Evolutionary conservation across 1,140 invertebrate species (phyloP), one percentile per base, ranked within the genome.

Genomic region (Drosophila truncata): DNA sequence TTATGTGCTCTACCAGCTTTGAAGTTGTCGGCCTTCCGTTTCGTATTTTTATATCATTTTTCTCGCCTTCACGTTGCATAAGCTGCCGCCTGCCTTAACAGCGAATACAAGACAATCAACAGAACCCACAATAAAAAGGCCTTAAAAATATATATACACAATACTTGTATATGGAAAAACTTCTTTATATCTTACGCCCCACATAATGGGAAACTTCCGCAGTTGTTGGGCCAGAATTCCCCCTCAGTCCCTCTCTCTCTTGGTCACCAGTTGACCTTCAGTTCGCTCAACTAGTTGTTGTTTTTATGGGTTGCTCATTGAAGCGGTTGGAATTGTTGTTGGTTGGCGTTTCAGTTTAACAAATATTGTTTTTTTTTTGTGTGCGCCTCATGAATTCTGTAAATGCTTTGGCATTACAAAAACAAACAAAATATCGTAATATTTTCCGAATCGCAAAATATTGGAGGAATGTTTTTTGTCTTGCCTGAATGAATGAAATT

Each of bases 241-340:
- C 18, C 54, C n/a, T 27, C 14, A 1, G 1, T 9, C n/a, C 13
- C 39, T 41, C 37, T n/a, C 46, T 13, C 10, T 59, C 67, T 72
- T 49, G 70, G 63, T 62, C 50, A 52, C 71, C 60, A 61, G 52
- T 74, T 80, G 81, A 87, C 83, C 83, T 87, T 87, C 74, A 49
- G 66, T 37, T 50, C 60, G 70, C 66, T 55, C 50, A 60, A 61
- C 69, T 65, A 81, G 76, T 52, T 71, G 63, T 58, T 64, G 60
- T 41, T 70, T 14, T 47, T 66, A 39, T 39, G 14, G 14, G 9
- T 41, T 80, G 81, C 31, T 73, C 83, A 80, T 57, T 80, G 84
- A 83, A 88, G 83, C 84, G 77, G 46, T 66, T 72, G 57, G 18
- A 74, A 63, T 67, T 66, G 50, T 54, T 73, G 49, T 33, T 52